phyloP scores from a whole-genome alignment of 1,140 invertebrate species.

The Sycophila sp. region DNA sequence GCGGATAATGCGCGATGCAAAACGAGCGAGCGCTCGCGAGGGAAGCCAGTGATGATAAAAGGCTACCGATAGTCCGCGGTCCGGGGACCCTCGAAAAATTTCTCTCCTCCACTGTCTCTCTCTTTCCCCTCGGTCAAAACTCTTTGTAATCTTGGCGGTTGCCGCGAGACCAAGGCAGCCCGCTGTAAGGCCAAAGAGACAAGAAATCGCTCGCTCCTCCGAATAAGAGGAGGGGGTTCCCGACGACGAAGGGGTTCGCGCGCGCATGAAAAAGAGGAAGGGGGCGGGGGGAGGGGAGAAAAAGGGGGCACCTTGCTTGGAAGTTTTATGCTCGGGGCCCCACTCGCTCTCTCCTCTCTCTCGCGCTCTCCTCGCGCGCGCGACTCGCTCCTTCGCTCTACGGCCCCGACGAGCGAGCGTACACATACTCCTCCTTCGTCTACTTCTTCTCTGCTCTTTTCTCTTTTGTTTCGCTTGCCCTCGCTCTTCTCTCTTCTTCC shows the following conservation, averaged over 20 bases:
- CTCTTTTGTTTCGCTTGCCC: background rate
- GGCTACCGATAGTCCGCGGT: conserved; percentile 59
- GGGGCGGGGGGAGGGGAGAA: background rate
- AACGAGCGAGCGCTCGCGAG: background rate
- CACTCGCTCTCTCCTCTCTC: background rate
- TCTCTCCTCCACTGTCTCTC: background rate
- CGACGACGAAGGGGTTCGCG: background rate
- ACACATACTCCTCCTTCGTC: background rate
- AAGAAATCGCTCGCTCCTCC: conserved; percentile 45
- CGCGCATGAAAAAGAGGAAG: background rate
- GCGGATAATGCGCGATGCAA: background rate
- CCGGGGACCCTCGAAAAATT: conserved; percentile 37
- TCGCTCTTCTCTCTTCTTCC: background rate
- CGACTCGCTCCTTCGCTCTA: background rate
- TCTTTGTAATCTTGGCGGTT: conserved; percentile 68
- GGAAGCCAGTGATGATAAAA: conserved; percentile 63
- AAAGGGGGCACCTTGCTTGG: conserved; percentile 5
- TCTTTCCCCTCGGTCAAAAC: no score
- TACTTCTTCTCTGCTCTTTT: no score
- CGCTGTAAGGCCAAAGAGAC: conserved; percentile 67
- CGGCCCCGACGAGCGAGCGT: background rate
- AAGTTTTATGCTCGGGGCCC: conserved; percentile 20
- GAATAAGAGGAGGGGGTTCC: conserved; percentile 39
- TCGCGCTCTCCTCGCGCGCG: no score
- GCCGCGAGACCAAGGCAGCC: conserved; percentile 51